A percentile compares a stretch with the other conserved stretches of the same genome.
phyloP scores from a whole-genome alignment of 2,888 invertebrate genomes.

The Sarcophaga rosellei region DNA sequence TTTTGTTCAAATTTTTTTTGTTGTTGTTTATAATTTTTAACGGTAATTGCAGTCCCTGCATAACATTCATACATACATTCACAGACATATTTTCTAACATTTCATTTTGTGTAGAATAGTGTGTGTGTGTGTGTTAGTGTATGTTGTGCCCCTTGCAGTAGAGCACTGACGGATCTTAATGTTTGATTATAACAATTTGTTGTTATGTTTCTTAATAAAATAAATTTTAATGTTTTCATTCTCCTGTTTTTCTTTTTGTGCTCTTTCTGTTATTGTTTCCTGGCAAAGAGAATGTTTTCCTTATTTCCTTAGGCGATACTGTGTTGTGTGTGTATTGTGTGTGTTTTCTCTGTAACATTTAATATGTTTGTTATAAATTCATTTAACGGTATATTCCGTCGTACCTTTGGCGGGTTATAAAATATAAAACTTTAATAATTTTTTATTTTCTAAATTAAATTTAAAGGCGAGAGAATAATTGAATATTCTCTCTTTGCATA shows the following conservation, averaged over 20 bases:
- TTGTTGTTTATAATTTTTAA: conserved; percentile 65
- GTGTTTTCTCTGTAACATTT: conserved; percentile 9
- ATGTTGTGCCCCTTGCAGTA: conserved; percentile 25
- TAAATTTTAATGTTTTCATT: conserved; percentile 57
- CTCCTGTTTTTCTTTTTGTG: too few species aligned
- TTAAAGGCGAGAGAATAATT: conserved; percentile 1
- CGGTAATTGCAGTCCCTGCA: conserved; percentile 65
- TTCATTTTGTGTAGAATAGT: conserved; percentile 4
- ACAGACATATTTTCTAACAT: background rate
- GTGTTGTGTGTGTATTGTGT: too few species aligned
- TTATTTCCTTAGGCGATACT: background rate
- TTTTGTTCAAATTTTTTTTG: conserved; percentile 44
- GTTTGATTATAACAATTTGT: conserved; percentile 67
- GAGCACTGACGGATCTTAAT: conserved; percentile 54
- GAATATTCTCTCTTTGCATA: too few species aligned
- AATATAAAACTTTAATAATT: conserved; percentile 29
- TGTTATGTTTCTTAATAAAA: conserved; percentile 65
- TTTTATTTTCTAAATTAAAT: conserved; percentile 33
- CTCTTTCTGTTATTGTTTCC: conserved; percentile 17
- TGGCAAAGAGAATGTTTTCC: background rate
- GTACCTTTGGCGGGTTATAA: conserved; percentile 31
- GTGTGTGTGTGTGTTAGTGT: conserved; percentile 1
- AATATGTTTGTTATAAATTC: background rate
- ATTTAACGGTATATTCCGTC: background rate
- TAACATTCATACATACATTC: conserved; percentile 3